These are phyloP conservation scores for Gasterosteus aculeatus DNA, from an alignment of 2,113 vertebrate species.

Conservation along the genomic window DNA sequence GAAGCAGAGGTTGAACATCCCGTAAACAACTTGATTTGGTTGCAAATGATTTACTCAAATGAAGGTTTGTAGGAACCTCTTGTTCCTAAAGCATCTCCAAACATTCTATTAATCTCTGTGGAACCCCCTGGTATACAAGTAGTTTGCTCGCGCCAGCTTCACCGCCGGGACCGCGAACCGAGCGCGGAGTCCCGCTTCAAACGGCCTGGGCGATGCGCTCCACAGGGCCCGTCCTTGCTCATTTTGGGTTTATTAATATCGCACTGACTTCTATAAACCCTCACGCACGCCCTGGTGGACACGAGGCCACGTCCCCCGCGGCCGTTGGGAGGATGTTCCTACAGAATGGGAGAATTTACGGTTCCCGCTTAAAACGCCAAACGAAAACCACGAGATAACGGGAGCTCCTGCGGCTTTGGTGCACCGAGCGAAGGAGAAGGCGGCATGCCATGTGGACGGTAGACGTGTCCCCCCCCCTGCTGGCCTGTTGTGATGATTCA, in stretches of 20 bases:
- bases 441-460: not conserved
- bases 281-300: not conserved
- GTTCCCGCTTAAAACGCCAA: not conserved
- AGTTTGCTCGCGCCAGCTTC: not conserved
- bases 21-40: not conserved
- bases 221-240: not conserved
- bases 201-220: not conserved
- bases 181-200: not conserved
- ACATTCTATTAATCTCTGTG: not conserved
- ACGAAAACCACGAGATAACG: not conserved
- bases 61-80: not conserved
- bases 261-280: not conserved
- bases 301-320: not conserved
- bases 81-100: not conserved
- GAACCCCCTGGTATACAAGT: not conserved
- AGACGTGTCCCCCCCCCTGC: slow-evolving; percentile 2
- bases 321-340: not conserved
- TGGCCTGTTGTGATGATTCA: slow-evolving; percentile 24
- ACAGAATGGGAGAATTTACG: not conserved
- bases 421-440: not conserved
- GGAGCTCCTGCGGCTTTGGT: slow-evolving; percentile 7
- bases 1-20: not conserved
- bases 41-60: not conserved
- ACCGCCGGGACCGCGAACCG: not conserved
- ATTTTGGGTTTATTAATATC: not conserved